Evolutionary conservation across 1,140 invertebrate genomes (phyloP).

Genomic region (Forficula auricularia): DNA sequence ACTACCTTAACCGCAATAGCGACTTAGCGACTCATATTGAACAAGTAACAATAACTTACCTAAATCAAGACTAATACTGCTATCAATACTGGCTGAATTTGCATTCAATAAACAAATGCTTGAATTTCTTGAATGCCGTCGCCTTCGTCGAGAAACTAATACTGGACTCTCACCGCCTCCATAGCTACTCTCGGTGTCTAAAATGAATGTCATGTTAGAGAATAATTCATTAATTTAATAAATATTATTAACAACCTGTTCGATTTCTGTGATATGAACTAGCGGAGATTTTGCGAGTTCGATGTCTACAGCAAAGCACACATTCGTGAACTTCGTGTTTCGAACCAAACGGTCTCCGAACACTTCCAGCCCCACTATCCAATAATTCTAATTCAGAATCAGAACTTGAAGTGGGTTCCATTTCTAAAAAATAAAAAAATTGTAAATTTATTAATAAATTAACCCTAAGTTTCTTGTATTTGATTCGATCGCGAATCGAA

Average conservation of each 20-base stretch:
- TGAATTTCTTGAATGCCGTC: slow-evolving; percentile 3
- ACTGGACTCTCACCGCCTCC: slow-evolving; percentile 18
- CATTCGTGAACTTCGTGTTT: slow-evolving; percentile 1
- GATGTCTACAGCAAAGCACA: slow-evolving; percentile 7
- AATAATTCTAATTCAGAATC: slow-evolving; percentile 4
- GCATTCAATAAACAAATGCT: no score
- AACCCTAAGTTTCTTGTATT: no score
- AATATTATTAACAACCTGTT: slow-evolving; percentile 13
- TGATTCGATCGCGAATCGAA: no score
- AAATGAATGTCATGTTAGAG: neutral
- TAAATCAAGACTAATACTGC: slow-evolving; percentile 10
- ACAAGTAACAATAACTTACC: no score
- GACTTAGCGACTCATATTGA: no score
- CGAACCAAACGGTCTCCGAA: no score
- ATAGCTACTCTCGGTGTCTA: slow-evolving; percentile 21
- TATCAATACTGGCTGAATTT: slow-evolving; percentile 8
- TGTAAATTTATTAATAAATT: no score
- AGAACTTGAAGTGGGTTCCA: neutral
- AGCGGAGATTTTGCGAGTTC: slow-evolving; percentile 17
- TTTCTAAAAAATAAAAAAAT: neutral
- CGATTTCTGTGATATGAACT: slow-evolving; percentile 17
- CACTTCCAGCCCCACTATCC: no score
- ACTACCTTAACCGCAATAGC: no score
- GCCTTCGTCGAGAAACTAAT: slow-evolving; percentile 15
- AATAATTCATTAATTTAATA: neutral